Base-by-base conservation (phyloP, 2,888 invertebrate species). In the Thymelicus acteon region DNA sequence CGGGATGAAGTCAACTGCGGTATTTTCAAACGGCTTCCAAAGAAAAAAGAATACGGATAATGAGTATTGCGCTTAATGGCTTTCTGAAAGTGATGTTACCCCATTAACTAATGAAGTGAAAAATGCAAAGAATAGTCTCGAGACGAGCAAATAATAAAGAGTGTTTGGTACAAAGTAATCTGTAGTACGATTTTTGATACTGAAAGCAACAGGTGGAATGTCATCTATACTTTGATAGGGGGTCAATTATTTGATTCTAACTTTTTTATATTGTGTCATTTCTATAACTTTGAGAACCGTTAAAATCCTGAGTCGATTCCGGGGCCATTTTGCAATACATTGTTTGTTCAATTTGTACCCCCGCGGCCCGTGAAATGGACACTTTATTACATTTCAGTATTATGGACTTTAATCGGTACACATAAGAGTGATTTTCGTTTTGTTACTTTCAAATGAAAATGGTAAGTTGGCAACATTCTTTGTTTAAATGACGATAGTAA, bases 341-440 rank as follows among this genome's bases (percentile, higher is more conserved):
- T 91, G 92, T 92, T 92, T 90, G 91, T 87, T 85, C 90, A 91
- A 91, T 90, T 89, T 89, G 86, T 85, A 83, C 84, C 82, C 86
- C 75, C 74, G 75, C 31, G 19, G 19, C 19, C 19, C 19, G 19
- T 86, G 87, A 85, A 82, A 79, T 79, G 79, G 80, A 77, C 72
- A 72, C 75, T 76, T 76, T 80, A 79, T 79, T 77, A 74, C 78
- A 75, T 77, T 71, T 77, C 64, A 69, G 60, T 40, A 61, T 49
- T 37, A 39, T 37, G 57, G 31, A 60, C 76, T 79, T 80, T 83
- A 80, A 63, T 2, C 0, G 62, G 12, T 39, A 12, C 39, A 5
- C 7, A 31, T 79, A 85, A 77, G 75, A 78, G 60, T 61, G 71
- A 77, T 70, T 76, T 79, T 82, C 1, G n/a, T 65, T 24, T 58